These are phyloP conservation scores for Galbula dea DNA, from an alignment of 2,113 vertebrate genomes.

Conservation along the genomic window DNA sequence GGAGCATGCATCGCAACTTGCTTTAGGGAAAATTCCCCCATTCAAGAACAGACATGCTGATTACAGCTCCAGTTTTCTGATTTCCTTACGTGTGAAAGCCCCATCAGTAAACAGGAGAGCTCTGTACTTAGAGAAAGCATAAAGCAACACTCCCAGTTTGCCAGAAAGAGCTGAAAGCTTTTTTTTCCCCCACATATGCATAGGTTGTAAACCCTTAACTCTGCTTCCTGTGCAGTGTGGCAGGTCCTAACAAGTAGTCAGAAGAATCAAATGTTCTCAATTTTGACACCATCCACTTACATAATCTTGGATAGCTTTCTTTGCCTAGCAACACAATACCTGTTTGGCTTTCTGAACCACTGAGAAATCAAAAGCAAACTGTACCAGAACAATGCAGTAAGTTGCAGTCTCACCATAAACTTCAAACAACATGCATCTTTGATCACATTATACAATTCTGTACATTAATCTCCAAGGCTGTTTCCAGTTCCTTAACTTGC, in stretches of 20 bases:
- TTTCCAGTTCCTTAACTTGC: background rate
- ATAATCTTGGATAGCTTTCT: background rate
- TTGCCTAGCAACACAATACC: background rate
- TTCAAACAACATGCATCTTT: background rate
- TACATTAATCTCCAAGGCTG: background rate
- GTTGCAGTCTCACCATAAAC: background rate
- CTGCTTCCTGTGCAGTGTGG: background rate
- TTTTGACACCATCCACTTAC: background rate
- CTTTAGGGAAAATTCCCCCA: constrained; percentile 56
- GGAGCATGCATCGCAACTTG: background rate
- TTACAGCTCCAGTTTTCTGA: background rate
- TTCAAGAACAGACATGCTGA: constrained; percentile 50
- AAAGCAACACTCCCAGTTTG: background rate
- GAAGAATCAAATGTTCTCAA: background rate
- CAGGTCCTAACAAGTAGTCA: background rate
- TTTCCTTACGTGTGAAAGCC: constrained; percentile 16
- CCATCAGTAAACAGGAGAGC: background rate
- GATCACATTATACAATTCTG: background rate
- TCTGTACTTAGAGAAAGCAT: background rate
- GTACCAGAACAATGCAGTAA: background rate
- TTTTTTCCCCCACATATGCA: background rate
- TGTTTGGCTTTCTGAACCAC: background rate
- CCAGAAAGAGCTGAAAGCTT: background rate
- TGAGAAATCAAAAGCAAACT: background rate
- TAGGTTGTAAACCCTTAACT: background rate